Conservation (phyloP, 2,797 vertebrate genomes). For the Jordanella pulchra region DNA sequence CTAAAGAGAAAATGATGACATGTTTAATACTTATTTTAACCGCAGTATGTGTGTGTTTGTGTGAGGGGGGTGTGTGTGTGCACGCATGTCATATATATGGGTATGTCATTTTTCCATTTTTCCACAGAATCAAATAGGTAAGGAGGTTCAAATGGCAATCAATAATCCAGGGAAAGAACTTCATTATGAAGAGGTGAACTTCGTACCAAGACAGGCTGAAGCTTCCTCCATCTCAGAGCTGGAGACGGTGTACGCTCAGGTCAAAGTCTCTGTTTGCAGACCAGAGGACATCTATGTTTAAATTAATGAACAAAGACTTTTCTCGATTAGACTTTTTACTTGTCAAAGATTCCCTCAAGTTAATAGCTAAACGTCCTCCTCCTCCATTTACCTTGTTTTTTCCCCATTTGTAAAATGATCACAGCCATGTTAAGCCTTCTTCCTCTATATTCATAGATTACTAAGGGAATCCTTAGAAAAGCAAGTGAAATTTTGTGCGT, state of each 20-base stretch:
- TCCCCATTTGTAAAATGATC: neutral
- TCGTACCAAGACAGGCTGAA: neutral
- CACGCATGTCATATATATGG: too few species aligned
- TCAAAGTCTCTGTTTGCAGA: neutral
- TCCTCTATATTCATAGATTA: neutral
- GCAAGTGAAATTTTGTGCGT: neutral
- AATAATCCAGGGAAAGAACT: neutral
- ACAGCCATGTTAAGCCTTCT: neutral
- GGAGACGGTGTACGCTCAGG: neutral
- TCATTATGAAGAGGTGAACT: neutral
- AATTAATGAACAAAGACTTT: neutral
- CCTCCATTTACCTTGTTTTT: neutral
- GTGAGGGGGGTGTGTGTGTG: too few species aligned
- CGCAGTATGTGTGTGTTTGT: too few species aligned
- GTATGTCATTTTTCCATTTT: neutral
- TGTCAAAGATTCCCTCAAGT: neutral
- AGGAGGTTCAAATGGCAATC: neutral
- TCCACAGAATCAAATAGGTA: rapidly evolving
- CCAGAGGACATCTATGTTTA: neutral
- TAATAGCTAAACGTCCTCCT: neutral
- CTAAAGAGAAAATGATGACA: too few species aligned
- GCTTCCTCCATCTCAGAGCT: neutral
- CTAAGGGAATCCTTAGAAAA: too few species aligned
- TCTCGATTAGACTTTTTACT: neutral
- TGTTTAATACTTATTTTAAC: too few species aligned